Percentiles rank a stretch among this genome's conserved stretches.
phyloP scores from a whole-genome alignment of 1,140 invertebrate genomes.

The Wiebesia pumilae region DNA sequence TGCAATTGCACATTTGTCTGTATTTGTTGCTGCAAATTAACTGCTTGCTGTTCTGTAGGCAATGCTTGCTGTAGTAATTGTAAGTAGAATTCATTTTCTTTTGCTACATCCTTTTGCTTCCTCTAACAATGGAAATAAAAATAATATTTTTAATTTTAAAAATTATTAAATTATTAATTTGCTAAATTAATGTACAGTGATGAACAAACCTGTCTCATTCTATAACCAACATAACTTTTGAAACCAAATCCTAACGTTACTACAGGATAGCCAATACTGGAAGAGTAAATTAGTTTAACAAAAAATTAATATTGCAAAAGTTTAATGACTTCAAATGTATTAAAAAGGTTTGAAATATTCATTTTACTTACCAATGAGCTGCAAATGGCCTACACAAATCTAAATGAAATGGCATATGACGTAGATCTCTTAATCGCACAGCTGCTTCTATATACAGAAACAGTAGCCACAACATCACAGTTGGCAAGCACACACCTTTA shows the following conservation, averaged over 20 bases:
- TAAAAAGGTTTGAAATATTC: background rate
- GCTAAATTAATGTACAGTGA: background rate
- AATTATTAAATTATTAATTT: background rate
- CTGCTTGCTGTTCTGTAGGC: slow-evolving; percentile 83
- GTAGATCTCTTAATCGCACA: slow-evolving; percentile 89
- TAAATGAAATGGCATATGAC: slow-evolving; percentile 91
- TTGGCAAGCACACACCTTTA: slow-evolving; percentile 95
- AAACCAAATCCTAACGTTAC: slow-evolving; percentile 97
- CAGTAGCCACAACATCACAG: slow-evolving; percentile 94
- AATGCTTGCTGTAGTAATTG: slow-evolving; percentile 93
- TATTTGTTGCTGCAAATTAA: slow-evolving; percentile 75
- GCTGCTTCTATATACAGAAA: slow-evolving; percentile 97
- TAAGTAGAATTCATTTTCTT: slow-evolving; percentile 97
- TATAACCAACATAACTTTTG: slow-evolving; percentile 95
- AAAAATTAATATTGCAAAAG: slow-evolving; percentile 19
- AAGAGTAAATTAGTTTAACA: slow-evolving; percentile 60
- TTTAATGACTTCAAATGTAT: slow-evolving; percentile 14
- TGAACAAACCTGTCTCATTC: slow-evolving; percentile 84
- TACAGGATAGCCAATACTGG: slow-evolving; percentile 96
- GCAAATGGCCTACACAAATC: slow-evolving; percentile 98
- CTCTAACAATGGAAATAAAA: slow-evolving; percentile 75
- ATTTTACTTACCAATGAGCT: slow-evolving; percentile 90
- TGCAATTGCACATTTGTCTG: slow-evolving; percentile 68
- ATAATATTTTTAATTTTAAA: background rate
- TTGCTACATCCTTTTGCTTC: slow-evolving; percentile 93